Evolutionary conservation across 2,888 invertebrate species (phyloP).

Genomic region (Odontomyia ornata): DNA sequence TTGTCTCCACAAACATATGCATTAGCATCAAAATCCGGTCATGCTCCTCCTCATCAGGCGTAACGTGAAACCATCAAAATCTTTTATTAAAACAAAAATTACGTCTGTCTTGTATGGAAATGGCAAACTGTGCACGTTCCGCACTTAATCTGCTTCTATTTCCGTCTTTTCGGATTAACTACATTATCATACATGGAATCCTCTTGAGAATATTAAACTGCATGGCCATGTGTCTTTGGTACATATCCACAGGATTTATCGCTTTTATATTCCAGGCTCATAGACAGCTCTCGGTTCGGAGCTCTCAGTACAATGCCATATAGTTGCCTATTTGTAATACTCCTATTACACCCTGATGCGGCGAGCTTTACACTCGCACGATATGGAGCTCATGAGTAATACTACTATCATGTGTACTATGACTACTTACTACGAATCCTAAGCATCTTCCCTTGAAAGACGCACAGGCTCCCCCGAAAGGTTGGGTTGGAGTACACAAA

Average conservation of each 20-base stretch:
- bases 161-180: conserved; percentile 50
- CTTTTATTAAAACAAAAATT: conserved; percentile 37
- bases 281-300: conserved; percentile 33
- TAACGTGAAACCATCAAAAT: conserved; percentile 37
- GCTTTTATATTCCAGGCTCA: conserved; percentile 45
- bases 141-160: conserved; percentile 50
- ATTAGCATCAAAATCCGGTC: too few species aligned
- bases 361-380: conserved; percentile 31
- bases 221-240: conserved; percentile 48
- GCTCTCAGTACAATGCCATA: conserved; percentile 18
- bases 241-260: conserved; percentile 47
- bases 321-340: conserved; percentile 43
- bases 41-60: conserved; percentile 14
- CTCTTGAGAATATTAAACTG: conserved; percentile 50
- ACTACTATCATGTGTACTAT: neutral
- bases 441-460: conserved; percentile 6
- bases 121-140: conserved; percentile 47
- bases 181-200: conserved; percentile 48
- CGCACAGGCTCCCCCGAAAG: neutral
- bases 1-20: too few species aligned
- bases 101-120: conserved; percentile 27
- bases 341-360: conserved; percentile 24
- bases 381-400: neutral
- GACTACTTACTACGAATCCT: neutral
- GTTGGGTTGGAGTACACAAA: neutral